Base-by-base conservation (phyloP, 1,140 invertebrate species). In the Dryas iulia region DNA sequence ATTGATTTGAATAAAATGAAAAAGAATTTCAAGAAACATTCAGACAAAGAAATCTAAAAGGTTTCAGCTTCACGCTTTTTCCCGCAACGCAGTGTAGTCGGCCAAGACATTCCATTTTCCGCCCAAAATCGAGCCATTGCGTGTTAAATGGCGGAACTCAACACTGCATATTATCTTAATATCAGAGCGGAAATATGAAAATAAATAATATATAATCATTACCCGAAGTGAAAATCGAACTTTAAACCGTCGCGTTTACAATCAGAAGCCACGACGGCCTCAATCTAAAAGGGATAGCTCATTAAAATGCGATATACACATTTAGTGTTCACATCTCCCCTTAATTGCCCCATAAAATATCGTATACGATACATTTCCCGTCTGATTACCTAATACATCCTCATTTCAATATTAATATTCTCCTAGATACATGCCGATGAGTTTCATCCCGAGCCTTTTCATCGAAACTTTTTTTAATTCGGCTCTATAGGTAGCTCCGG, bases 351-450 rank as follows among this genome's bases (percentile, higher is more conserved):
- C 14, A 47, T 47, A 47, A 47, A 56, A 31, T 31, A 33, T 62
- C 59, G 66, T 57, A 59, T 68, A 31, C 66, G 66, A 68, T 68
- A 68, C 23, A 1, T 30, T 35, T 71, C 68, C 75, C 71, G 70
- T 58, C 25, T 57, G 59, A 59, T 78, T 77, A 66, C 52, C 69
- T 65, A 78, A 84, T 87, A 85, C 30, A 24, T 71, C 62, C 76
- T 82, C 84, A 87, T 87, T 87, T 81, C 79, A 81, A 86, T 87
- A 89, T 89, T 89, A 89, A 89, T 89, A 85, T 84, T 84, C 76
- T 69, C 68, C 73, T 79, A 79, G 72, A 73, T 76, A 82, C 71
- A 74, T 70, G 73, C 59, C 75, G 77, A 82, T 81, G 79, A 79
- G 78, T 81, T 82, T 76, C 73, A 74, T 79, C 69, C 71, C 62